Evolutionary conservation across 2,113 vertebrate species (phyloP).

Genomic region (Pelecanoides urinatrix): DNA sequence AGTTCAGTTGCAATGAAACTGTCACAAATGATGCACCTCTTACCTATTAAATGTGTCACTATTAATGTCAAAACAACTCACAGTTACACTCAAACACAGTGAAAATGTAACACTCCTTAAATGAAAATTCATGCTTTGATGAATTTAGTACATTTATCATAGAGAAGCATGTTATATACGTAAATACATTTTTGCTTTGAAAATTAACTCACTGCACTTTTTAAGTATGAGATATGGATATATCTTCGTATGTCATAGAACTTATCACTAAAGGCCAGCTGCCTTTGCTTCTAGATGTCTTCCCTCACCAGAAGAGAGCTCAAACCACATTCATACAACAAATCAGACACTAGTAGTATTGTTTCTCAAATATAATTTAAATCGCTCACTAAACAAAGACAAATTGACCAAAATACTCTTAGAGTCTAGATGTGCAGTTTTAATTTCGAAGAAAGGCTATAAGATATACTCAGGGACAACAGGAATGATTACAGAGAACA

Average conservation of each 20-base stretch:
- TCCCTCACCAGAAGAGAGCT: background rate
- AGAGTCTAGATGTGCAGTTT: background rate
- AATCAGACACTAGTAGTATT: background rate
- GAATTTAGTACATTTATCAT: background rate
- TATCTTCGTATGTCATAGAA: background rate
- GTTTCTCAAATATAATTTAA: background rate
- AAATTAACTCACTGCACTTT: background rate
- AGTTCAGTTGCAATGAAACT: background rate
- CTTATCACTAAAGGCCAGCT: background rate
- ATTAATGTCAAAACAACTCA: conserved; percentile 2
- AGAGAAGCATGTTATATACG: background rate
- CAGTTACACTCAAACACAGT: background rate
- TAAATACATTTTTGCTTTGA: background rate
- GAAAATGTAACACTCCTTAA: background rate
- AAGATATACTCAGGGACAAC: background rate
- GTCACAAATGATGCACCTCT: background rate
- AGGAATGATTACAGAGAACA: background rate
- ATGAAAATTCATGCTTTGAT: background rate
- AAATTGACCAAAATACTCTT: background rate
- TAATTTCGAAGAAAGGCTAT: background rate
- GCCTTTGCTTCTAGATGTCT: background rate
- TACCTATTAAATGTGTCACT: background rate
- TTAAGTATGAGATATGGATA: background rate
- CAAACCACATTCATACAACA: background rate
- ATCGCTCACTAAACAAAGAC: background rate